These are phyloP conservation scores for Archips crataeganus DNA, from an alignment of 2,888 invertebrate genomes.

Conservation along the genomic window DNA sequence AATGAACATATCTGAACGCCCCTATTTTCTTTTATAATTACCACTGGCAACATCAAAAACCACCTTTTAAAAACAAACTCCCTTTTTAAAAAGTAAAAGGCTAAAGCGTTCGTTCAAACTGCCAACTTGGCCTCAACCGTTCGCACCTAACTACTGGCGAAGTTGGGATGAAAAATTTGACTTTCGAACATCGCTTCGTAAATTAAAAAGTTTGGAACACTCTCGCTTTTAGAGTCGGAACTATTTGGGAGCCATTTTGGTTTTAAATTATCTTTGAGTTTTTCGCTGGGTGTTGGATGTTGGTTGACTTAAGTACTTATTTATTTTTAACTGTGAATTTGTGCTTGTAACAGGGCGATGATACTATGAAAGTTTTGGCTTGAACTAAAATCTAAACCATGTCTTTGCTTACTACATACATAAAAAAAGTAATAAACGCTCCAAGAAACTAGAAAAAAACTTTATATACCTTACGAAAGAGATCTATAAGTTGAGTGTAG, in stretches of 20 bases:
- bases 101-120: conserved; percentile 50
- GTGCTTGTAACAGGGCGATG: neutral
- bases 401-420: no score
- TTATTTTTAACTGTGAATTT: neutral
- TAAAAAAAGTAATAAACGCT: no score
- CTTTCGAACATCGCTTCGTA: conserved; percentile 66
- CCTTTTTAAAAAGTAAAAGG: conserved; percentile 18
- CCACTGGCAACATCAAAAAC: neutral
- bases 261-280: conserved; percentile 50
- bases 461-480: no score
- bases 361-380: no score
- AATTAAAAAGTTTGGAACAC: conserved; percentile 81
- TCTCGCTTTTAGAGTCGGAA: conserved; percentile 73
- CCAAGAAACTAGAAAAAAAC: no score
- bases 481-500: no score
- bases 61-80: conserved; percentile 12
- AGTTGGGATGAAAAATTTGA: conserved; percentile 74
- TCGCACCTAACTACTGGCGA: conserved; percentile 56
- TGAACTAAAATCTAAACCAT: no score
- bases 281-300: conserved; percentile 55
- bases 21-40: neutral
- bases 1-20: no score
- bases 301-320: neutral
- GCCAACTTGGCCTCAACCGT: conserved; percentile 61
- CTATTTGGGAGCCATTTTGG: conserved; percentile 79